Evolutionary conservation across 2,113 vertebrate genomes (phyloP), one percentile per base, ranked within the genome.

Genomic region (Xenopus borealis): DNA sequence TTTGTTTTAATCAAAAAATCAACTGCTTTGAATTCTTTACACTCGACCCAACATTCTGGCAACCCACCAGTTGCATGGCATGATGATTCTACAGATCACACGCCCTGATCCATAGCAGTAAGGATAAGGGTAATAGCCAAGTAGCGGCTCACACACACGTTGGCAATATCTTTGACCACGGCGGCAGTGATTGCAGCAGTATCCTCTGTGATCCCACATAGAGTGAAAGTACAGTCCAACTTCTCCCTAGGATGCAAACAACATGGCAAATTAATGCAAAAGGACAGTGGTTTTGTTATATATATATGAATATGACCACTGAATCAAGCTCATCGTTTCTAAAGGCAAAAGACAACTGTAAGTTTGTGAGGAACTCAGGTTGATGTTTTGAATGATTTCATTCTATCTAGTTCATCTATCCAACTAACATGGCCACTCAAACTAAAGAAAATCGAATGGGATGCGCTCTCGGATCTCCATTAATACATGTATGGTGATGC

Each of bases 11-110:
- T 17, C 2, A 64, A 64, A 40, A 46, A 50, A 68, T 19, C 12
- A 12, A 12, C 7, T 19, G 47, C 7, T 7, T 14, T 13, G 2
- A 10, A 10, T 11, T 17, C 47, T 55, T 88, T 90, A 98, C 81
- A 98, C 86, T 72, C 96, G 85, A 67, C 96, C 96, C 80, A 98
- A 87, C 95, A 98, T 98, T 50, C 96, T 90, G 0, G 95, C 95
- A 2, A 98, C 93, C 96, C 97, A 98, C 95, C 96, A 98, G 89
- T 98, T 97, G 89, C 97, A 98, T 30, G 96, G 97, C 97, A 98
- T 98, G 82, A 98, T 94, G 72, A 96, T 80, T 19, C 95, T 92
- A 86, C 96, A 98, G 86, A 98, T 95, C 80, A 96, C 95, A 18
- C 93, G 84, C 12, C 97, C 95, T 19, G 95, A 95, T 86, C 94